phyloP scores from a whole-genome alignment of 2,888 invertebrate species.

The Nudaria mundana region DNA sequence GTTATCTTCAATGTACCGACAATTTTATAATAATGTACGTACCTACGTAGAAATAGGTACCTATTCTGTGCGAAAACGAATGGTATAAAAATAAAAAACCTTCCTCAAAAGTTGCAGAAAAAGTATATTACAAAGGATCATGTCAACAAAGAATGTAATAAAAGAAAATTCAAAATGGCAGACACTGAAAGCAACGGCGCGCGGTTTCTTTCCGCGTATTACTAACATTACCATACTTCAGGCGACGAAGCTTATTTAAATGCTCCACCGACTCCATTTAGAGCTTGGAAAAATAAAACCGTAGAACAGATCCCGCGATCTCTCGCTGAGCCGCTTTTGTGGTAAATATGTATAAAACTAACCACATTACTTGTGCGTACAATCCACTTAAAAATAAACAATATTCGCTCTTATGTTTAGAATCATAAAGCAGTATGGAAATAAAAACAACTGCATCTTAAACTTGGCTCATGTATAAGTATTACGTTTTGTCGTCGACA shows the following conservation, averaged over 20 bases:
- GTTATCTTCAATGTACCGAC: too few relatives aligned
- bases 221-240: constrained; percentile 80
- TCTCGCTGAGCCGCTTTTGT: constrained; percentile 79
- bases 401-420: constrained; percentile 41
- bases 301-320: constrained; percentile 76
- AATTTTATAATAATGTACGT: too few relatives aligned
- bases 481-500: constrained; percentile 74
- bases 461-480: constrained; percentile 60
- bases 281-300: constrained; percentile 81
- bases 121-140: constrained; percentile 29
- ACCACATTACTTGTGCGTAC: constrained; percentile 42
- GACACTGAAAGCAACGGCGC: constrained; percentile 50
- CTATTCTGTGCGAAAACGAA: not conserved
- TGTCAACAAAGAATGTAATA: constrained; percentile 41
- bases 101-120: too few relatives aligned
- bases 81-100: not conserved
- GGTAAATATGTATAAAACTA: constrained; percentile 80
- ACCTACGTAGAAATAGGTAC: too few relatives aligned
- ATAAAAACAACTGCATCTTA: constrained; percentile 7
- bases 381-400: constrained; percentile 16
- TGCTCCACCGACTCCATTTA: constrained; percentile 82
- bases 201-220: constrained; percentile 77
- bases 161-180: constrained; percentile 72
- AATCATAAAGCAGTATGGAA: constrained; percentile 11
- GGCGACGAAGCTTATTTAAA: constrained; percentile 79